Percentiles rank a stretch among this genome's conserved stretches.
These are phyloP conservation scores for Drosophila eugracilis DNA, from an alignment of 1,140 invertebrate genomes.

Conservation along the genomic window DNA sequence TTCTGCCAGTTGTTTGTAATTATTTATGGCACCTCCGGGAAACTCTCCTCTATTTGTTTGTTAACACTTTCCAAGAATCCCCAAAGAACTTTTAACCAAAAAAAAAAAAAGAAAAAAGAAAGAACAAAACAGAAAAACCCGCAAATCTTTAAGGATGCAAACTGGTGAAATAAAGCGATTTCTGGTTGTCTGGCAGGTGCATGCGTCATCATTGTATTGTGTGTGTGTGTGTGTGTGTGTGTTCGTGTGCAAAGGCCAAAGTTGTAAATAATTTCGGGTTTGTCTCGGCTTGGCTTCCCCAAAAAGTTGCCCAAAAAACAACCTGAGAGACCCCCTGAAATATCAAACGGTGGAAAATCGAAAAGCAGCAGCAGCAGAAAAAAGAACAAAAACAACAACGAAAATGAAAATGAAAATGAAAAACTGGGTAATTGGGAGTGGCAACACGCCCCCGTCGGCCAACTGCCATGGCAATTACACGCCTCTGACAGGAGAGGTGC, in stretches of 20 bases:
- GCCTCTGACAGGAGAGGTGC: slow-evolving; percentile 73
- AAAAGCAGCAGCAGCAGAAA: not conserved
- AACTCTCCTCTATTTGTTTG: slow-evolving; percentile 2
- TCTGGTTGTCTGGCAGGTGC: slow-evolving; percentile 55
- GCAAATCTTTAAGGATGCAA: slow-evolving; percentile 14
- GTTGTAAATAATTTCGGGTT: slow-evolving; percentile 79
- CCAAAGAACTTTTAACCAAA: not conserved
- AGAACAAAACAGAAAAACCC: too few relatives aligned
- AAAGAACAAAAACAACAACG: not conserved
- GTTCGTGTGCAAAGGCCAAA: slow-evolving; percentile 66
- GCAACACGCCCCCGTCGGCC: slow-evolving; percentile 53
- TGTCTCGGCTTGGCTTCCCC: slow-evolving; percentile 42
- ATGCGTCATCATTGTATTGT: slow-evolving; percentile 67
- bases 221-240: too few relatives aligned
- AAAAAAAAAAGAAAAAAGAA: too few relatives aligned
- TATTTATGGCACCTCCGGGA: slow-evolving; percentile 69
- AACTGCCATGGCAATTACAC: slow-evolving; percentile 59
- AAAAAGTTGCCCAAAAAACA: slow-evolving; percentile 71
- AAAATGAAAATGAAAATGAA: slow-evolving; percentile 37
- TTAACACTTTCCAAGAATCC: slow-evolving; percentile 13
- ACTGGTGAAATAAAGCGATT: not conserved
- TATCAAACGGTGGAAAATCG: slow-evolving; percentile 69
- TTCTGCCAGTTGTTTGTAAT: slow-evolving; percentile 70
- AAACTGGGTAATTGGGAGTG: slow-evolving; percentile 70
- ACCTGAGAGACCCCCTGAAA: slow-evolving; percentile 69